These are phyloP conservation scores for Chymomyza caudatula DNA, from an alignment of 2,888 invertebrate genomes.

Conservation along the genomic window DNA sequence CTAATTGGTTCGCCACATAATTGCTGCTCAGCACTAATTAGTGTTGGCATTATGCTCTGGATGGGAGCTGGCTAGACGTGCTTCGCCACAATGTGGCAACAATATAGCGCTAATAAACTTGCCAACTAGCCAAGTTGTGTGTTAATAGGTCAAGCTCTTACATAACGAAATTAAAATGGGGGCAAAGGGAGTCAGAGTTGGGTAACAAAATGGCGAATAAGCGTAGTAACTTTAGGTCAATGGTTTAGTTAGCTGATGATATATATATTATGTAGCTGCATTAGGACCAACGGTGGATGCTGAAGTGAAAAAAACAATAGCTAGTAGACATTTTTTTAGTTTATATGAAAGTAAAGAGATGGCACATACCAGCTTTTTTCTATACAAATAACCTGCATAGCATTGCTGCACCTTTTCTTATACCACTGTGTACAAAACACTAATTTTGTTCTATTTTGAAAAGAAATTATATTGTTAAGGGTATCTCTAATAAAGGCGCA, in stretches of 20 bases:
- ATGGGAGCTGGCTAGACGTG: neutral
- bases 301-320: no score
- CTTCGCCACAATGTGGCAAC: neutral
- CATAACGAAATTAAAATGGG: neutral
- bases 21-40: neutral
- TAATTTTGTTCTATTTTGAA: no score
- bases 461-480: no score
- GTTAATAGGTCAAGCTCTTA: neutral
- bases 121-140: neutral
- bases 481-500: no score
- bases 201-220: neutral
- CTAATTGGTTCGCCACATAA: neutral
- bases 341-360: no score
- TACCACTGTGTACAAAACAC: no score
- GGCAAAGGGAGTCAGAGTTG: neutral
- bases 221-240: neutral
- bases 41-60: neutral
- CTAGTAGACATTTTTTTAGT: no score
- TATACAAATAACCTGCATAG: no score
- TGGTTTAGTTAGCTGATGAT: neutral
- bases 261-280: neutral
- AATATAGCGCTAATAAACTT: neutral
- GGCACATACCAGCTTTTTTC: no score
- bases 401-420: no score
- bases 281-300: no score